Base-by-base conservation (phyloP, 2,888 invertebrate species). In the Invenusta paracnida region DNA sequence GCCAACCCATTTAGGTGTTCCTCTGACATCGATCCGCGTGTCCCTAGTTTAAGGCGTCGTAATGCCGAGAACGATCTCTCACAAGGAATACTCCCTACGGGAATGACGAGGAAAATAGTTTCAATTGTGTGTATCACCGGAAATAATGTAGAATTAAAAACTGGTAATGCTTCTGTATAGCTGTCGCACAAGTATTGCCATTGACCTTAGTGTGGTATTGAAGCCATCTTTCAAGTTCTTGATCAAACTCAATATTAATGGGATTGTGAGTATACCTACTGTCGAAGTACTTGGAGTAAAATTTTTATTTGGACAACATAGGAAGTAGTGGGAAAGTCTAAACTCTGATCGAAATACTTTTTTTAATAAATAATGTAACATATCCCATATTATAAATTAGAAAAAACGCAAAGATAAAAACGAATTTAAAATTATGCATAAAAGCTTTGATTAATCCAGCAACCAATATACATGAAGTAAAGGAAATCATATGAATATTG, bases 211-310 rank as follows among this genome's bases (percentile, higher is more conserved):
- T 48, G 48, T n/a, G n/a, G n/a, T 73, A 23, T 5, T 73, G 11
- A 73, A 73, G 5, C 73, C 25, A 73, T 23, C 73, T 73, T 73
- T 73, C 73, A 73, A 73, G 73, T 73, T 73, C 73, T 23, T 73
- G 73, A n/a, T 73, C 73, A 73, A 73, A 73, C 73, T 73, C 73
- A 5, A 73, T 73, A 73, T 73, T 23, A 73, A 73, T 73, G 73
- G 73, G 17, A 23, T 23, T 73, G 73, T 23, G 5, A 73, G 73
- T 73, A 73, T n/a, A n/a, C n/a, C n/a, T n/a, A n/a, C 25, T 23
- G 73, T 73, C 73, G 27, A 73, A 73, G 73, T 73, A 73, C 23
- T 5, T 17, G 17, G 25, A n/a, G 25, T 73, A 73, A 25, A 73
- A n/a, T 73, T 48, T 48, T 13, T n/a, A 73, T 73, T 73, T 73